Evolutionary conservation across 53 echinoderm and acorn worm species (phyloP).

Genomic region (Mesocentrotus franciscanus): DNA sequence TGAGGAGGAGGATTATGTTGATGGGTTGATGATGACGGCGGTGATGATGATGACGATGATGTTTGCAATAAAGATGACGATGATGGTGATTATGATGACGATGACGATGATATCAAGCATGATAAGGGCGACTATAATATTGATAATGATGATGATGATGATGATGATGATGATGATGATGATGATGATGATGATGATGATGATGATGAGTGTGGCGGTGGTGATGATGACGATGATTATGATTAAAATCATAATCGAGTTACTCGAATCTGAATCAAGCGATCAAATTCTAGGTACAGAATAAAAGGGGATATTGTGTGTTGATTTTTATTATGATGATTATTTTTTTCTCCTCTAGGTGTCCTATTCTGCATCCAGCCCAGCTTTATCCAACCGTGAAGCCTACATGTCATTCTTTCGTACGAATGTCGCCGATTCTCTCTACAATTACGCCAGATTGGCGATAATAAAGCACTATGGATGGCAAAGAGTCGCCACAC

Average conservation of each 20-base stretch:
- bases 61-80: neutral
- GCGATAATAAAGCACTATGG: slow-evolving; percentile 76
- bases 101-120: neutral
- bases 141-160: neutral
- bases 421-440: slow-evolving; percentile 81
- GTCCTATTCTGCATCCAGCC: slow-evolving; percentile 86
- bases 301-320: neutral
- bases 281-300: no score
- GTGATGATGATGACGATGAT: neutral
- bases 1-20: no score
- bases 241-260: no score
- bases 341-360: slow-evolving; percentile 57
- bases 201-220: no score
- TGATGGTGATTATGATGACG: neutral
- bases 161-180: no score
- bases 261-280: no score
- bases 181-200: no score
- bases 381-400: slow-evolving; percentile 78
- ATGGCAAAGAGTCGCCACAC: slow-evolving; percentile 84
- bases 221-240: no score
- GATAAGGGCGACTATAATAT: neutral
- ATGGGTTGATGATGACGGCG: neutral
- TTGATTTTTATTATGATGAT: neutral
- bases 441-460: slow-evolving; percentile 84
- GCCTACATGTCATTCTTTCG: slow-evolving; percentile 85